Evolutionary conservation across 1,140 invertebrate species (phyloP), one percentile per base, ranked within the genome.

Genomic region (Probaryconus sp.): DNA sequence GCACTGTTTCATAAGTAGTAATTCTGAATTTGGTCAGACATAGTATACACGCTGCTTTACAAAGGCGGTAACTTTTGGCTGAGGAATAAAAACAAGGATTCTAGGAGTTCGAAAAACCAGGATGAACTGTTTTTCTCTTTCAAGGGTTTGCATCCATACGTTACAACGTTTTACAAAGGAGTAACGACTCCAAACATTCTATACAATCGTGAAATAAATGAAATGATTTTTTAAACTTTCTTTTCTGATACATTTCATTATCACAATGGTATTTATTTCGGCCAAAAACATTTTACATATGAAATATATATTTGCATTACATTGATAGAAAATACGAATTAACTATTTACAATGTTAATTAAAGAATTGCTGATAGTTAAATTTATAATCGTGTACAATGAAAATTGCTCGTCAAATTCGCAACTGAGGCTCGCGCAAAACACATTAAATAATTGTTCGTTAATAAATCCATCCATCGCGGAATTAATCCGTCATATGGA

Each of bases 1-100:
- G 18, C 30, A 45, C 33, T 10, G 42, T 48, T 47, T 28, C 21
- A 38, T 37, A 47, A 53, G 61, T 65, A 47, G 61, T 47, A 55
- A 65, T 65, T 64, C 47, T 55, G 20, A 65, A 65, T 65, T 65
- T 31, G 61, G 50, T 55, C 61, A 61, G 58, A 21, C 45, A 24
- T 40, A 14, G 43, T 47, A 50, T 61, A 38, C 33, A 37, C 21
- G 16, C 42, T 51, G 45, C 33, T 56, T 38, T 24, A 42, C 30
- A 42, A 26, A 40, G 24, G 50, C 24, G 37, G 30, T 55, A 55
- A 55, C 50, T 55, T 55, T 55, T 61, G 43, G 38, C 43, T 42
- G 37, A 31, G 42, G 47, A 63, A 42, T 63, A 24, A 43, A 50
- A 50, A 51, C 26, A 50, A 16, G 26, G 16, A 40, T 50, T 31